Evolutionary conservation across 2,113 vertebrate species (phyloP).

Genomic region (Alligator mississippiensis): DNA sequence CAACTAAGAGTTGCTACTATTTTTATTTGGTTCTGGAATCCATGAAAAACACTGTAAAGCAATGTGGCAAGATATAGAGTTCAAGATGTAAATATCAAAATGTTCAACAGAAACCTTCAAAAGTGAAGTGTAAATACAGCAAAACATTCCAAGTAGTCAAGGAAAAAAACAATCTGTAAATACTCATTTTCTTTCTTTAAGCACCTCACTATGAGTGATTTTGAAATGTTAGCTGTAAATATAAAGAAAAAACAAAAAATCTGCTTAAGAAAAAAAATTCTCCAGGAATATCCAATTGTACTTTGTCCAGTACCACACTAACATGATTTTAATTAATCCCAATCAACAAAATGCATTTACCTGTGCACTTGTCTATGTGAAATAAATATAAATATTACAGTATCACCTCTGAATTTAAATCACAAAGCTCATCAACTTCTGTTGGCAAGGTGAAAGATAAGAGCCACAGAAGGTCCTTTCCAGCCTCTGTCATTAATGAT

Average conservation of each 20-base stretch:
- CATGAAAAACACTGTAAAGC: background rate
- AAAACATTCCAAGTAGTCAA: background rate
- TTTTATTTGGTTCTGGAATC: background rate
- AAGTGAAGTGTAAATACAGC: background rate
- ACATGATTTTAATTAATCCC: constrained; percentile 76
- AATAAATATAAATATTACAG: constrained; percentile 75
- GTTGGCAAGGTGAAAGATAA: constrained; percentile 83
- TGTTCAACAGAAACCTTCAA: background rate
- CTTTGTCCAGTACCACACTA: constrained; percentile 10
- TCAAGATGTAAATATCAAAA: background rate
- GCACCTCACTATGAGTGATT: background rate
- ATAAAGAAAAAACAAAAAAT: constrained; percentile 37
- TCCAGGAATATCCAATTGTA: constrained; percentile 4
- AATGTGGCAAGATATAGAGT: background rate
- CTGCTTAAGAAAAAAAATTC: background rate
- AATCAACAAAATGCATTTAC: constrained; percentile 73
- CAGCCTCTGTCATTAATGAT: constrained; percentile 84
- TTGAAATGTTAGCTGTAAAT: background rate
- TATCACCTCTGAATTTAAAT: constrained; percentile 81
- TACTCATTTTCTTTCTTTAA: background rate
- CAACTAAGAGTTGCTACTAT: background rate
- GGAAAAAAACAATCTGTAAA: background rate
- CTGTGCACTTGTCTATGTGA: constrained; percentile 69
- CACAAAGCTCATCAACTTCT: constrained; percentile 81
- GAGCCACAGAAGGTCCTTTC: constrained; percentile 80